These are phyloP conservation scores for Cheilosia urbana DNA, from an alignment of 2,888 invertebrate species.

Conservation along the genomic window DNA sequence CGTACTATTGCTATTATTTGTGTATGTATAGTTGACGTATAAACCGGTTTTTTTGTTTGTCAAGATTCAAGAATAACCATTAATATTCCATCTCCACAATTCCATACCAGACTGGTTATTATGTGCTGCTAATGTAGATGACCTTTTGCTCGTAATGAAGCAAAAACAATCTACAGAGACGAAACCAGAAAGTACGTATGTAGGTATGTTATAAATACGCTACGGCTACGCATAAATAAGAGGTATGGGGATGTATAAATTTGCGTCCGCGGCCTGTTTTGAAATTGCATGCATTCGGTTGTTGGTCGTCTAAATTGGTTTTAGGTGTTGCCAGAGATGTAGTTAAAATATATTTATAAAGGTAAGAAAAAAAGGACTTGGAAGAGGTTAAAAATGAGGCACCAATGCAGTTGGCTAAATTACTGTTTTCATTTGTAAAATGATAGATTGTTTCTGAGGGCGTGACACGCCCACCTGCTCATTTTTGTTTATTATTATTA, in stretches of 20 bases:
- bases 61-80: not conserved
- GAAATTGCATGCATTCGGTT: slow-evolving; percentile 1
- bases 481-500: too few relatives aligned
- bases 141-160: slow-evolving; percentile 31
- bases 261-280: not conserved
- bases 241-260: not conserved
- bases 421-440: too few relatives aligned
- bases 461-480: too few relatives aligned
- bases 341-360: not conserved
- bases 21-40: slow-evolving; percentile 1
- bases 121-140: slow-evolving; percentile 27
- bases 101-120: slow-evolving; percentile 10
- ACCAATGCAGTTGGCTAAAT: not conserved
- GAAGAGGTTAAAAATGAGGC: not conserved
- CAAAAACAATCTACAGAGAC: not conserved
- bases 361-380: not conserved
- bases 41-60: slow-evolving; percentile 23
- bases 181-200: not conserved
- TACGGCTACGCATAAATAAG: not conserved
- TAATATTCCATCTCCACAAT: slow-evolving; percentile 2
- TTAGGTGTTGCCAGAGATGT: not conserved
- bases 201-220: too few relatives aligned
- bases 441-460: too few relatives aligned
- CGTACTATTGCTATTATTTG: not conserved
- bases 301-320: not conserved